Percentiles rank a stretch among this genome's conserved stretches.
phyloP scores from a whole-genome alignment of 2,888 invertebrate genomes.

The Agrotis clavis region DNA sequence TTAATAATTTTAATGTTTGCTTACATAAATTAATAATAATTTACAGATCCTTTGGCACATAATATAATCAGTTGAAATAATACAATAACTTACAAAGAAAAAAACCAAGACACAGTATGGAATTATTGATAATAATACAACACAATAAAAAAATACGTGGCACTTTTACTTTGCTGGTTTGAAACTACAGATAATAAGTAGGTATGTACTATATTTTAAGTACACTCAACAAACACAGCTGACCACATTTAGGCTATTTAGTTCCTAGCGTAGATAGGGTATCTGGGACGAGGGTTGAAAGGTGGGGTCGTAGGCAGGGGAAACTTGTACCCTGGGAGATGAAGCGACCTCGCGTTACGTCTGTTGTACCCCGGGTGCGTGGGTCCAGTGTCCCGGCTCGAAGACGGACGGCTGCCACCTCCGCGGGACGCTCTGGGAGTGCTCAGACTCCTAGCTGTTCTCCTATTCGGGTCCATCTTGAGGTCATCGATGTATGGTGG shows the following conservation, averaged over 20 bases:
- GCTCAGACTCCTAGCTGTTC: conserved; percentile 40
- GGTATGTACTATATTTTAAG: not conserved
- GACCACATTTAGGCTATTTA: not conserved
- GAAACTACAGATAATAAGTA: not conserved
- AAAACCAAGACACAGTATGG: not conserved
- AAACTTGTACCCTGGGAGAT: conserved; percentile 30
- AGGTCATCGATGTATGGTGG: conserved; percentile 49
- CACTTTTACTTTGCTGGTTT: not conserved
- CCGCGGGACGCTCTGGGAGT: conserved; percentile 34
- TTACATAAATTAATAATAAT: not conserved
- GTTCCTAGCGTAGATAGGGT: conserved; percentile 30
- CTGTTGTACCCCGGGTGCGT: conserved; percentile 55
- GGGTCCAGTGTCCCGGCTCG: conserved; percentile 36
- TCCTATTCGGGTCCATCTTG: conserved; percentile 38
- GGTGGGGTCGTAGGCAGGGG: conserved; percentile 50
- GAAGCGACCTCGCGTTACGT: conserved; percentile 52
- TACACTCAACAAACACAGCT: not conserved
- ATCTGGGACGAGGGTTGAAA: conserved; percentile 44
- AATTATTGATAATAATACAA: not conserved
- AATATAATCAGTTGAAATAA: not conserved
- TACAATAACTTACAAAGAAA: not conserved
- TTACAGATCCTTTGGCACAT: not conserved
- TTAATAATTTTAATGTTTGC: not conserved
- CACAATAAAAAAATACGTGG: not conserved
- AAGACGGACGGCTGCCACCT: conserved; percentile 16